Evolutionary conservation across 2,797 vertebrate genomes (phyloP).

Genomic region (Onychomys leucogaster): DNA sequence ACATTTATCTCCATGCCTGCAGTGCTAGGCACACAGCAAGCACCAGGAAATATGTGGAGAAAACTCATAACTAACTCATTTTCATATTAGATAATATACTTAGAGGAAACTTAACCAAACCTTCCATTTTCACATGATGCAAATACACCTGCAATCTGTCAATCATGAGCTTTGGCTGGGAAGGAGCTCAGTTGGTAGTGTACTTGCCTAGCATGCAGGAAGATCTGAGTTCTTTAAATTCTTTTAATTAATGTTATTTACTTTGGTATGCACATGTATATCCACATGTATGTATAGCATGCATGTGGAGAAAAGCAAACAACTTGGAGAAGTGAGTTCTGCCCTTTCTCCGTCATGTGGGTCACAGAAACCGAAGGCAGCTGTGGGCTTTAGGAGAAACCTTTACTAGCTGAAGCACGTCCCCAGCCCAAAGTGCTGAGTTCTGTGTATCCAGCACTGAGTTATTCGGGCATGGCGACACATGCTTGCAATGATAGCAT

Average conservation of each 20-base stretch:
- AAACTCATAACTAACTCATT: constrained; percentile 27
- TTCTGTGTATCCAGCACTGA: neutral
- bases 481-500: neutral
- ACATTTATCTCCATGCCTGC: constrained; percentile 32
- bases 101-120: neutral
- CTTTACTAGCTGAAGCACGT: neutral
- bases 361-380: neutral
- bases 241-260: neutral
- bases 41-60: constrained; percentile 11
- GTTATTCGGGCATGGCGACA: neutral
- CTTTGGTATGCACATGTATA: neutral
- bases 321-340: neutral
- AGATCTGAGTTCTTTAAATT: neutral
- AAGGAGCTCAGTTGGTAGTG: neutral
- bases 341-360: neutral
- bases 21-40: neutral
- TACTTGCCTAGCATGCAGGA: neutral
- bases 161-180: neutral
- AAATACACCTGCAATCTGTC: constrained; percentile 26
- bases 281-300: neutral
- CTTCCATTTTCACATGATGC: constrained; percentile 16
- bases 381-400: neutral
- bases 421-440: neutral
- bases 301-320: neutral
- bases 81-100: neutral